These are phyloP conservation scores for Hydractinia symbiolongicarpus DNA, from an alignment of 30 jellyfish, hydroid and myxozoan species.

Conservation along the genomic window DNA sequence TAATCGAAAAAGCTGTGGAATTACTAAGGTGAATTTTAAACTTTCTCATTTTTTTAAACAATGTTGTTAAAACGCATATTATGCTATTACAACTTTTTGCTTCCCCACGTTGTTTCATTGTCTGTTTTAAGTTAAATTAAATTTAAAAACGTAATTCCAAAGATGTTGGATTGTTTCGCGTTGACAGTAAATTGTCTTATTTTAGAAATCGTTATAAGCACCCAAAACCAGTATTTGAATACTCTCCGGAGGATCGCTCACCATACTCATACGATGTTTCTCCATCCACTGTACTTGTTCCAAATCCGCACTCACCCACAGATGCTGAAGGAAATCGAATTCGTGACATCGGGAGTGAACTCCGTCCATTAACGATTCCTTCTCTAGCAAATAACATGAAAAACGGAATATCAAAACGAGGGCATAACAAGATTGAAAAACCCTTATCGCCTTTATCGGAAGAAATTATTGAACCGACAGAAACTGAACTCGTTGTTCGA, in stretches of 20 bases:
- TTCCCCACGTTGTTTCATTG: too few species aligned
- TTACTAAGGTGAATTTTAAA: constrained; percentile 26
- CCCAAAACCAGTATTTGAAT: constrained; percentile 40
- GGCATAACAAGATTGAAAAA: background rate
- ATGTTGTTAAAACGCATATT: too few species aligned
- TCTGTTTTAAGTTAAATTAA: too few species aligned
- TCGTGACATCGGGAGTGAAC: too few species aligned
- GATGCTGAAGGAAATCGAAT: background rate
- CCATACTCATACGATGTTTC: constrained; percentile 29
- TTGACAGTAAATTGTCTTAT: background rate
- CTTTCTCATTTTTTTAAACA: too few species aligned
- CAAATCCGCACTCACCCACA: constrained; percentile 34
- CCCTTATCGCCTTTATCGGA: background rate
- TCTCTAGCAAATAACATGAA: background rate
- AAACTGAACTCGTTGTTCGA: too few species aligned
- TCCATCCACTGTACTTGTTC: constrained; percentile 24
- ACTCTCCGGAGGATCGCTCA: constrained; percentile 38
- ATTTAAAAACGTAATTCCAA: too few species aligned
- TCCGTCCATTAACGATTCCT: too few species aligned
- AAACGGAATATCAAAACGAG: background rate
- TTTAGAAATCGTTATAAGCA: constrained; percentile 13
- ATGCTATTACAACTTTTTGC: too few species aligned
- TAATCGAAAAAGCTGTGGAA: constrained; percentile 40
- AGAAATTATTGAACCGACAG: background rate
- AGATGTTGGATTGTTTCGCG: too few species aligned